Evolutionary conservation across 2,888 invertebrate species (phyloP), one percentile per base, ranked within the genome.

Genomic region (Gymnoscelis rufifasciata): DNA sequence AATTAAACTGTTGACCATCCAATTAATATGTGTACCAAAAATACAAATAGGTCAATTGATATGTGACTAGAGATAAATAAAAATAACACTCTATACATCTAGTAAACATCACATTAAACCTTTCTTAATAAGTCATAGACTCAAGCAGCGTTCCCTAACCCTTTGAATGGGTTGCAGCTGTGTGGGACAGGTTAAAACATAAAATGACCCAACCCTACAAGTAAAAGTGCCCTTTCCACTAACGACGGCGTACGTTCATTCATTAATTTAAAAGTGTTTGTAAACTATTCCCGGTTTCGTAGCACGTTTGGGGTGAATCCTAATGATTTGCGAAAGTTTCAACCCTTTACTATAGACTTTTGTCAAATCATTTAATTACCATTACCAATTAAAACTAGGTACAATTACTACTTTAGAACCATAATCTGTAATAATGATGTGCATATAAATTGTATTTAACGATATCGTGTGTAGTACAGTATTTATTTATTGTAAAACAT

Each of bases 111-210:
- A 28, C 23, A 38, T 30, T 37, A 28, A n/a, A 24, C 11, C 4
- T 41, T 42, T 44, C 41, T 46, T 43, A 37, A 43, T 37, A 47
- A 53, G 40, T 51, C 50, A 52, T 38, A 36, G 23, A 37, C 40
- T 19, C 47, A 43, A 47, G 38, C 46, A 47, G 52, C 47, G 45
- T 41, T 51, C 67, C 71, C 68, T 74, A 74, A 68, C 71, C 68
- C 60, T 70, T 70, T 72, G 71, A 77, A 76, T 75, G 72, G 74
- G 78, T 64, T 57, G 59, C 57, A 77, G 73, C 71, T 83, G 83
- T 57, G 62, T 54, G 59, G 64, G 78, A 80, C 81, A 80, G 76
- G 78, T 78, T 69, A 65, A 49, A 71, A 76, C 72, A 78, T 84
- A 82, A 78, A 82, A 64, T 58, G 49, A 62, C 72, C 75, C 80